phyloP scores from a whole-genome alignment of 2,113 vertebrate species.

The Vidua macroura region DNA sequence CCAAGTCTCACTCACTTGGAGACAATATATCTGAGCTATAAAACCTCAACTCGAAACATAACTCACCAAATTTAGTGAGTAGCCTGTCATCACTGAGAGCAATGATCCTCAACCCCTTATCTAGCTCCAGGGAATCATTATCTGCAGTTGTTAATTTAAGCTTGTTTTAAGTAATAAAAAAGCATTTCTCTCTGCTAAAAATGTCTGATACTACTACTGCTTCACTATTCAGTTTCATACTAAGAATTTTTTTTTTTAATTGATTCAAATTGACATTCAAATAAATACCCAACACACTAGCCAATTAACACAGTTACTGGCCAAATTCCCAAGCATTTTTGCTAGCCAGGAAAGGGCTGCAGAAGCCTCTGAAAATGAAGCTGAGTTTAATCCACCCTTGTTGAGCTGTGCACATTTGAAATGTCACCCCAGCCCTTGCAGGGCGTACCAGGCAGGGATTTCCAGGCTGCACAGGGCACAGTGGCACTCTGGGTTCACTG shows the following conservation, averaged over 20 bases:
- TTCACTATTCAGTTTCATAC: not conserved
- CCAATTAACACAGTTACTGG: not conserved
- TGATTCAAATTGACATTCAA: not conserved
- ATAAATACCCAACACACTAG: not conserved
- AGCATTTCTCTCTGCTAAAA: not conserved
- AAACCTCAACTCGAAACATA: slow-evolving; percentile 15
- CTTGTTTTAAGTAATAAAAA: slow-evolving; percentile 37
- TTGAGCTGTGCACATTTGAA: not conserved
- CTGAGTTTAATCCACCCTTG: not conserved
- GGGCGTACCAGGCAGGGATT: not conserved
- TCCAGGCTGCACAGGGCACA: not conserved
- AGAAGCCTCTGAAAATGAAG: not conserved
- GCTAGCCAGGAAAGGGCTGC: not conserved
- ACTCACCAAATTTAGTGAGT: slow-evolving; percentile 42
- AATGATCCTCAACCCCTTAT: slow-evolving; percentile 56
- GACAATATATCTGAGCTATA: slow-evolving; percentile 52
- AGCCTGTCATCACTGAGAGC: slow-evolving; percentile 47
- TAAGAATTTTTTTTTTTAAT: not conserved
- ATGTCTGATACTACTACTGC: not conserved
- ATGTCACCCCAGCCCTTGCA: not conserved
- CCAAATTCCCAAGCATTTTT: not conserved
- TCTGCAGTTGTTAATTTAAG: slow-evolving; percentile 49
- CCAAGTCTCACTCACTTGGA: slow-evolving; percentile 16
- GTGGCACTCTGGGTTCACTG: not conserved
- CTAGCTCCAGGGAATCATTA: slow-evolving; percentile 50